Base-by-base conservation (phyloP, 2,113 vertebrate genomes). In the Smithornis capensis region DNA sequence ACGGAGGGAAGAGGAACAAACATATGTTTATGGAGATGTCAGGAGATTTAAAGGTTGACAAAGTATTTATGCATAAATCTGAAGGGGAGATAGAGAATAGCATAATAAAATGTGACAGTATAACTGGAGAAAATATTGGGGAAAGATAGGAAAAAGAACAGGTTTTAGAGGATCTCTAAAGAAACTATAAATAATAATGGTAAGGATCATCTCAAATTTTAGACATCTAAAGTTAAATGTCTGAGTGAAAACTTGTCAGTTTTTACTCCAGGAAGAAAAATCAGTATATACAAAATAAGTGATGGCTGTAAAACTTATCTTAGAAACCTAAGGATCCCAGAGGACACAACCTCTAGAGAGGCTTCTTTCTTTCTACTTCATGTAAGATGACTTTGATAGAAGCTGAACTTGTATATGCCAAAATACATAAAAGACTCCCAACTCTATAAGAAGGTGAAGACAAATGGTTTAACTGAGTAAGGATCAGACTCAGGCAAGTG, bases 31-130 rank as follows among this genome's bases (percentile, higher is more conserved):
- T 29, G 31, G 55, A 89, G 90, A 78, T 71, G 75, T 44, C 92
- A 96, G 53, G 92, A 93, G 92, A 96, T 90, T 87, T 93, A 78
- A 96, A 93, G 74, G 83, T 73, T 92, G 83, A 94, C 89, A 56
- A 87, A 93, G 68, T 95, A 67, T 35, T 94, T 92, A 67, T 23
- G 49, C 47, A 74, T 44, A 83, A 96, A 86, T 90, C 83, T 75
- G 40, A 80, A 84, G 64, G 68, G 60, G 31, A 78, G 60, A 75
- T 4, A 38, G 47, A n/a, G 56, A 94, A 74, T 2, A 84, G 31
- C 25, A 71, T 44, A 95, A 92, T 70, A 86, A 93, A 90, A 95
- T 37, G 13, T 63, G 76, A 93, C 56, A 79, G 38, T 47, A 68
- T 60, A 64, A 71, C 21, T 73, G 56, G 16, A 92, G n/a, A 81